These are phyloP conservation scores for Oikopleura vanhoeffeni DNA, from an alignment of 23 tunicate genomes.

Conservation along the genomic window DNA sequence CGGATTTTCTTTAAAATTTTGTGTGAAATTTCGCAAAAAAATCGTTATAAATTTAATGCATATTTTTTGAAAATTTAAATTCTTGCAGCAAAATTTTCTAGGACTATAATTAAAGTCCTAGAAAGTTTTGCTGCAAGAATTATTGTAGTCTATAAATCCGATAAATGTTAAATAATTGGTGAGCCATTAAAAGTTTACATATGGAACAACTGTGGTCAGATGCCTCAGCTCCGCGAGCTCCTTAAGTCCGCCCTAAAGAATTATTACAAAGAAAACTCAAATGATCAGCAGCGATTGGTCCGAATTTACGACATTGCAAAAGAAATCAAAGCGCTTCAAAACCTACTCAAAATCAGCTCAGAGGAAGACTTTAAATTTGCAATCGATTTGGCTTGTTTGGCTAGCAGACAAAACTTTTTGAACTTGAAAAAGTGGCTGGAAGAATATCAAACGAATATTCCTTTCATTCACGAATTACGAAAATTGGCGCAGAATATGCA, in stretches of 20 bases:
- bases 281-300: neutral
- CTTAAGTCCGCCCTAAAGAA: neutral
- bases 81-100: conserved; percentile 32
- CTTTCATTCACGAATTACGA: neutral
- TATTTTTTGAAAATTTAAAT: too few relatives aligned
- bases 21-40: too few relatives aligned
- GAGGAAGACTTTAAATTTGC: conserved; percentile 28
- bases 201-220: neutral
- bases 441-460: conserved; percentile 17
- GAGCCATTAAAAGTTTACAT: too few relatives aligned
- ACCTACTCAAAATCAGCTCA: neutral
- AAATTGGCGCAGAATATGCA: too few relatives aligned
- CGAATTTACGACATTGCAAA: neutral
- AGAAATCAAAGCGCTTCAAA: neutral
- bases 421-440: conserved; percentile 83
- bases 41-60: too few relatives aligned
- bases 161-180: too few relatives aligned
- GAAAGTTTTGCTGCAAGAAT: too few relatives aligned
- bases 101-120: too few relatives aligned
- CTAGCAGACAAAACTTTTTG: conserved; percentile 53
- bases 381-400: conserved; percentile 64
- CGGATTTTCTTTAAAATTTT: too few relatives aligned
- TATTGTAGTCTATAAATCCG: conserved; percentile 47
- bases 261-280: neutral
- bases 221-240: neutral